phyloP scores from a whole-genome alignment of 2,797 vertebrate species.

The Hydrocynus forskahlii region DNA sequence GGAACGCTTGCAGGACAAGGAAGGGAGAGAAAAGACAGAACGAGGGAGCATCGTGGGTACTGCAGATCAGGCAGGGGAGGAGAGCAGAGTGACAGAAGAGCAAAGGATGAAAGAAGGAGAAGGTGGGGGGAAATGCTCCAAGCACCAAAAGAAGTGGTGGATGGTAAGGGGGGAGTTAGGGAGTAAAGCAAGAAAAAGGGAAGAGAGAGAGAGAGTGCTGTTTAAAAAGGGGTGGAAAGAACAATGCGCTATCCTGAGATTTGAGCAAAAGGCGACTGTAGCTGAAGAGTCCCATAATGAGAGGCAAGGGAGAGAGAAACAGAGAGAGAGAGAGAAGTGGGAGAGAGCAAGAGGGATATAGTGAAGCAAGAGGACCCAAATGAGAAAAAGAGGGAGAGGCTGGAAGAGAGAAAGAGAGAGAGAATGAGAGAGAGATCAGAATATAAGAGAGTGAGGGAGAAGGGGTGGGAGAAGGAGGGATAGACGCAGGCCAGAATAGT shows the following conservation, averaged over 20 bases:
- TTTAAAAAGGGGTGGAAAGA: conserved; percentile 34
- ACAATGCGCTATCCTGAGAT: neutral
- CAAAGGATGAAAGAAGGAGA: conserved; percentile 28
- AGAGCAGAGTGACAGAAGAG: conserved; percentile 8
- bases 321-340: neutral
- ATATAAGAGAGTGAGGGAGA: conserved; percentile 7
- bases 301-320: conserved; percentile 9
- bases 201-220: conserved; percentile 14
- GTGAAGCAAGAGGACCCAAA: too few relatives aligned
- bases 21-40: neutral
- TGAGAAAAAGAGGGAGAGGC: neutral
- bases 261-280: conserved; percentile 17
- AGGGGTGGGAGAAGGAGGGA: too few relatives aligned
- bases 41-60: neutral
- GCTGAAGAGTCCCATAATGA: conserved; percentile 25
- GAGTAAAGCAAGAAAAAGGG: conserved; percentile 4
- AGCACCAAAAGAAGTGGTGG: conserved; percentile 29
- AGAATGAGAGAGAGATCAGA: conserved; percentile 29
- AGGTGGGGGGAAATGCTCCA: conserved; percentile 1
- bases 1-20: neutral
- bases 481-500: conserved; percentile 34
- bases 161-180: conserved; percentile 9
- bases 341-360: conserved; percentile 6
- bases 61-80: conserved; percentile 25
- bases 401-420: neutral